Evolutionary conservation across 1,140 invertebrate genomes (phyloP).

Genomic region (Globodera rostochiensis): DNA sequence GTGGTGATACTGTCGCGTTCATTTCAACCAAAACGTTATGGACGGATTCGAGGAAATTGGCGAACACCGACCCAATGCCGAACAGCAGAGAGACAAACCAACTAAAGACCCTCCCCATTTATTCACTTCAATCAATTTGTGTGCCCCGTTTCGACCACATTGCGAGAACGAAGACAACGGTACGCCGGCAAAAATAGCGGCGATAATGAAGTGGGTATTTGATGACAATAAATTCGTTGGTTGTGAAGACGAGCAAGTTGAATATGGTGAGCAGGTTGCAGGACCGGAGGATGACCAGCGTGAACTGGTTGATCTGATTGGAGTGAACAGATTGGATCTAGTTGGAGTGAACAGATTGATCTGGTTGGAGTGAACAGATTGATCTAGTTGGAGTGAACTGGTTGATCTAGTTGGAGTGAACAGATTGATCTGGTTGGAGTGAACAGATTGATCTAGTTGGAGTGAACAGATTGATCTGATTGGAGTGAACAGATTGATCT

Average conservation of each 20-base stretch:
- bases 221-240: conserved; percentile 63
- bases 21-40: conserved; percentile 55
- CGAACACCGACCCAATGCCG: conserved; percentile 60
- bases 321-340: background rate
- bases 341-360: no score
- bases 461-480: no score
- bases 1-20: conserved; percentile 38
- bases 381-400: no score
- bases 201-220: conserved; percentile 64
- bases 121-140: conserved; percentile 2
- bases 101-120: conserved; percentile 43
- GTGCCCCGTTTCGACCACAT: conserved; percentile 41
- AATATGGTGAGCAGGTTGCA: conserved; percentile 65
- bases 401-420: no score
- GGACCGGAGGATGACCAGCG: conserved; percentile 57
- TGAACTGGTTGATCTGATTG: conserved; percentile 59
- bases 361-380: no score
- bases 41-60: conserved; percentile 56
- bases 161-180: conserved; percentile 57
- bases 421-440: no score
- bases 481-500: no score
- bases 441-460: no score
- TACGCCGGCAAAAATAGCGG: conserved; percentile 60
- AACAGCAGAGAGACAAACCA: conserved; percentile 61
- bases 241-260: conserved; percentile 64